Evolutionary conservation across 2,888 invertebrate species (phyloP).

Genomic region (Melipona bicolor): DNA sequence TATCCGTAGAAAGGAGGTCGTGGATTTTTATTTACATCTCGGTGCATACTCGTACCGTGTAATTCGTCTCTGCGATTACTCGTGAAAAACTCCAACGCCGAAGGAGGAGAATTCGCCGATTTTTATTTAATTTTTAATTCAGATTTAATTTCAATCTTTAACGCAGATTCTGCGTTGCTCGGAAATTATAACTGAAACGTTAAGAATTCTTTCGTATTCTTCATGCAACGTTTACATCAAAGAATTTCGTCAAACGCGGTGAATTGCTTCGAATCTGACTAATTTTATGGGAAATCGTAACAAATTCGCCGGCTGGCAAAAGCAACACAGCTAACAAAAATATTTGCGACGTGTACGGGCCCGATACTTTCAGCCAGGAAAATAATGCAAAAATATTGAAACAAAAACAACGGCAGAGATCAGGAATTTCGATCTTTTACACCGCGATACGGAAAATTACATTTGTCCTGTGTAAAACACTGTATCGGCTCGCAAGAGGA

Average conservation of each 20-base stretch:
- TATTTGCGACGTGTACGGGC: background rate
- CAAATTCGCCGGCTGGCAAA: background rate
- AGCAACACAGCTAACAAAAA: background rate
- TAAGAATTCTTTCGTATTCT: background rate
- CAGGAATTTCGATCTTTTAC: background rate
- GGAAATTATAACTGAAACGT: background rate
- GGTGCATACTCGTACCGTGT: no score
- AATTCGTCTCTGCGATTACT: no score
- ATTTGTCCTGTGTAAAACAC: constrained; percentile 21
- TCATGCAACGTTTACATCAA: background rate
- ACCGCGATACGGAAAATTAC: background rate
- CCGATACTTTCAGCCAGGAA: background rate
- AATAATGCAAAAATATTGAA: background rate
- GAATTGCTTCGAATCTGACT: background rate
- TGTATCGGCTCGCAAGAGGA: background rate
- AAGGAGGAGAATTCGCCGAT: no score
- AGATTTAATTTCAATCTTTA: no score
- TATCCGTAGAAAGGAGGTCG: background rate
- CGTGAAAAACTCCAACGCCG: no score
- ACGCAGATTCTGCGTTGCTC: no score
- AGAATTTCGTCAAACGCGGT: background rate
- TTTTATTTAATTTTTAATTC: no score
- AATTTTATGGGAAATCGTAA: background rate
- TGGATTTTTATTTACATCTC: no score
- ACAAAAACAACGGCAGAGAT: background rate